Conservation (phyloP, 2,888 invertebrate genomes). For the Conops quadrifasciatus region DNA sequence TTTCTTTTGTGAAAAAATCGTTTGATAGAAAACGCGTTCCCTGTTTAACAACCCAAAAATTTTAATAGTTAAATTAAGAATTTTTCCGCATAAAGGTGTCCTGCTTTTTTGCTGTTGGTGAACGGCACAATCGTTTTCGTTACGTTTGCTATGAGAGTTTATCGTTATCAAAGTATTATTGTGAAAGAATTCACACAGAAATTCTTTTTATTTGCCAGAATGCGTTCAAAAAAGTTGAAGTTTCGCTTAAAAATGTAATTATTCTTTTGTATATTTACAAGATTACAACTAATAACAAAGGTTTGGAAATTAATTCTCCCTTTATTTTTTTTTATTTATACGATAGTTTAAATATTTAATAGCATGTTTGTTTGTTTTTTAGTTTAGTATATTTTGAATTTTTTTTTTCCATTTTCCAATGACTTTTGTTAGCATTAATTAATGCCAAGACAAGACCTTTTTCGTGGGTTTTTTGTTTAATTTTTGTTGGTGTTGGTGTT, state of each 20-base stretch:
- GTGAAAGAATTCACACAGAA: too few relatives aligned
- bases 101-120: too few relatives aligned
- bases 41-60: neutral
- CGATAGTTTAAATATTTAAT: slow-evolving; percentile 19
- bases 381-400: neutral
- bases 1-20: too few relatives aligned
- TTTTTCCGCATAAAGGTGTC: too few relatives aligned
- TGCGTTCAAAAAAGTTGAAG: too few relatives aligned
- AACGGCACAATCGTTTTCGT: too few relatives aligned
- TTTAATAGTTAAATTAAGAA: neutral
- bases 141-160: too few relatives aligned
- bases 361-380: slow-evolving; percentile 3
- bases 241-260: too few relatives aligned
- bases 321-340: too few relatives aligned
- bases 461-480: slow-evolving; percentile 23
- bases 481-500: neutral
- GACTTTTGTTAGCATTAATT: neutral
- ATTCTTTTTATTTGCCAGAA: too few relatives aligned
- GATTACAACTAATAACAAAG: slow-evolving; percentile 8
- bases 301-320: neutral
- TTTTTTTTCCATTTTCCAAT: slow-evolving; percentile 1
- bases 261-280: neutral
- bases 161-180: too few relatives aligned
- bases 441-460: too few relatives aligned
- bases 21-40: neutral